A percentile compares a stretch with the other conserved stretches of the same genome.
These are phyloP conservation scores for Aptenodytes patagonicus DNA, from an alignment of 2,113 vertebrate species.

Conservation along the genomic window DNA sequence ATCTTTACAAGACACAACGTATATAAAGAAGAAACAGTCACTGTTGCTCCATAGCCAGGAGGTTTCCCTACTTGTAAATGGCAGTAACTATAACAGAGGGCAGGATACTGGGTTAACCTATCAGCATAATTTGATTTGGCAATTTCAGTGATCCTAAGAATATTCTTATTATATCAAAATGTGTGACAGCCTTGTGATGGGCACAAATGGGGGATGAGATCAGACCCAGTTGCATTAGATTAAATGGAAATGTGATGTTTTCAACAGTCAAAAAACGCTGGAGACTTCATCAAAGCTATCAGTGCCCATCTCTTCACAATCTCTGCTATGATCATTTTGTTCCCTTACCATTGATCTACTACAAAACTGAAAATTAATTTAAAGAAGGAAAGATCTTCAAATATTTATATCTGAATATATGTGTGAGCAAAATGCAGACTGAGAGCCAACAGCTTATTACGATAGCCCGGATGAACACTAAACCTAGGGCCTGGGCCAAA, in stretches of 20 bases:
- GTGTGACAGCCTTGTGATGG: not conserved
- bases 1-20: not conserved
- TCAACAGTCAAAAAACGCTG: conserved; percentile 5
- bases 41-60: not conserved
- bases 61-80: not conserved
- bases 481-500: not conserved
- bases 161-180: not conserved
- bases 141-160: not conserved
- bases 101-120: not conserved
- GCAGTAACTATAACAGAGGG: not conserved
- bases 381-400: conserved; percentile 40
- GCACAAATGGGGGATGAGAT: not conserved
- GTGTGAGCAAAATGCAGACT: not conserved
- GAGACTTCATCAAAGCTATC: conserved; percentile 46
- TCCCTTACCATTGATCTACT: conserved; percentile 46
- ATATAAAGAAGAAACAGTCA: not conserved
- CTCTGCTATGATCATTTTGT: conserved; percentile 29
- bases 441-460: not conserved
- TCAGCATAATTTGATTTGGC: not conserved
- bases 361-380: conserved; percentile 42
- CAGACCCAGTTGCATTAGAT: not conserved
- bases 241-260: conserved; percentile 42
- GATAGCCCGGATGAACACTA: not conserved
- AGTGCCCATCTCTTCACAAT: conserved; percentile 28
- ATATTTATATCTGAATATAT: conserved; percentile 31